Evolutionary conservation across 1,140 invertebrate genomes (phyloP), one percentile per base, ranked within the genome.

Genomic region (Diorhabda elongata): DNA sequence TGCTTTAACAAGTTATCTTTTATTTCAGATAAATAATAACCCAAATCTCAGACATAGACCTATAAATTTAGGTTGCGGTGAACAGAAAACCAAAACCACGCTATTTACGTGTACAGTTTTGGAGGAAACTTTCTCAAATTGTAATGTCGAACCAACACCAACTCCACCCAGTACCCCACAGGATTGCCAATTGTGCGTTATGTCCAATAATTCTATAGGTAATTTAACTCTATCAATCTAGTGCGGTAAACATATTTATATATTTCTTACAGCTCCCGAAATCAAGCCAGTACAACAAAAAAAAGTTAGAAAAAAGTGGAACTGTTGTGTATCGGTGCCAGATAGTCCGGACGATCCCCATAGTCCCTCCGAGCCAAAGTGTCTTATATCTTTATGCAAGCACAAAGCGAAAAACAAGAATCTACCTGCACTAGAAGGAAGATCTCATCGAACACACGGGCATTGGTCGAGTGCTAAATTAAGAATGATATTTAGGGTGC

Each of bases 251-350:
- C 0, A 26, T 26, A 0, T 26, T 26, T 26, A 26, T 26, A 26
- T 26, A 26, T 26, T 26, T 26, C 26, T 26, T 26, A 1, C 26
- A 8, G 69, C 70, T 7, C 72, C 72, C 6, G 73, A 78, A 66
- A 61, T 68, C 41, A 70, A 68, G 70, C 52, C 66, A 65, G 11
- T 71, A 7, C 44, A 64, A 52, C 26, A 59, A 8, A 76, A 75
- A 56, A 80, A 78, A 69, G 61, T 74, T 8, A 76, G 73, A 61
- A 76, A 72, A n/a, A 78, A 76, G 81, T 86, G 85, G 85, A 86
- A 85, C 68, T 86, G 85, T 70, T 86, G 85, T 62, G 81, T 83
- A 44, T 81, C 80, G 9, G 83, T 84, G 3, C 85, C 85, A 0
- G 85, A 86, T 66, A 85, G 84, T 79, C 85, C 85, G 0, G 84